phyloP scores from a whole-genome alignment of 2,797 vertebrate species.

The Alca torda region DNA sequence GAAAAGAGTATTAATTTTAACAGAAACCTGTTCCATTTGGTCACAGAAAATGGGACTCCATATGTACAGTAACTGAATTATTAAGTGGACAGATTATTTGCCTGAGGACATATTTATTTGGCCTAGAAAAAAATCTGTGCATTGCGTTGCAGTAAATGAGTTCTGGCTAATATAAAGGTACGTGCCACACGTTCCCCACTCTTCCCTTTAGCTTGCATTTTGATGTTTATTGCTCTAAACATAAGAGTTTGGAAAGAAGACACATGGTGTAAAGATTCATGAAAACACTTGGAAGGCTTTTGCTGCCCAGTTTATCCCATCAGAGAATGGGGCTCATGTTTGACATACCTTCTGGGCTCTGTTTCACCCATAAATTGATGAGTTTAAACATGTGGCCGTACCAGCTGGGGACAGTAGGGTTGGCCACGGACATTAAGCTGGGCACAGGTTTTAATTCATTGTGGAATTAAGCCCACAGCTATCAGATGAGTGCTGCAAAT shows the following conservation, averaged over 20 bases:
- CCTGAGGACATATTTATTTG: slow-evolving; percentile 60
- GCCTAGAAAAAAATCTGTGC: slow-evolving; percentile 58
- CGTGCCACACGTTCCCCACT: neutral
- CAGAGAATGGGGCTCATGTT: neutral
- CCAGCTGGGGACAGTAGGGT: neutral
- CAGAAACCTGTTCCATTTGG: slow-evolving; percentile 33
- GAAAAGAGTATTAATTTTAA: slow-evolving; percentile 34
- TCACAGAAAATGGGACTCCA: slow-evolving; percentile 61
- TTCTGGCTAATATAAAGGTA: slow-evolving; percentile 5
- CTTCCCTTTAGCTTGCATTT: neutral
- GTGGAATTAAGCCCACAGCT: neutral
- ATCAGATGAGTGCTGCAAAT: neutral
- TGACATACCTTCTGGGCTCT: neutral
- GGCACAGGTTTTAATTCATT: neutral
- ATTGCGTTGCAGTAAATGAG: slow-evolving; percentile 4
- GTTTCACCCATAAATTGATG: neutral
- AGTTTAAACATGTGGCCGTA: neutral
- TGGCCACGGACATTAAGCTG: neutral
- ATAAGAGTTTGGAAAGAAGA: neutral
- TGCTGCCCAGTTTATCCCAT: neutral
- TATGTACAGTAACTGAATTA: slow-evolving; percentile 72
- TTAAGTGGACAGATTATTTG: slow-evolving; percentile 69
- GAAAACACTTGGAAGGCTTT: neutral
- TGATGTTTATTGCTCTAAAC: neutral
- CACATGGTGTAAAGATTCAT: neutral